These are phyloP conservation scores for Spheniscus mendiculus DNA, from an alignment of 2,113 vertebrate genomes.

Conservation along the genomic window DNA sequence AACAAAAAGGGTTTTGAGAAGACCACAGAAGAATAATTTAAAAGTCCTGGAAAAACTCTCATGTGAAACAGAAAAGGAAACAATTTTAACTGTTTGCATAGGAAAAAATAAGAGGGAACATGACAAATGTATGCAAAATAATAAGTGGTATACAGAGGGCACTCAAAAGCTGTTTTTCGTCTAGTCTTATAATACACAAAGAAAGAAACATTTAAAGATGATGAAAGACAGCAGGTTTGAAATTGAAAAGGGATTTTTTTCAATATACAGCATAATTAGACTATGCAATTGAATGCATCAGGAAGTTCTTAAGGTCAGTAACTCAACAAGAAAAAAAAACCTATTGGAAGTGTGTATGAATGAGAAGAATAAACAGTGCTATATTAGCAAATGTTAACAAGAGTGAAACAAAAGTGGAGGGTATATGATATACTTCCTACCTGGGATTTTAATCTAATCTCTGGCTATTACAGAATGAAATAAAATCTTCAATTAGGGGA, in stretches of 20 bases:
- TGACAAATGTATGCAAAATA: neutral
- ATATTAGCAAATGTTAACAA: neutral
- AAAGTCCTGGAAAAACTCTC: neutral
- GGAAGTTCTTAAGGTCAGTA: neutral
- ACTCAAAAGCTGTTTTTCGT: neutral
- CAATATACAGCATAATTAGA: neutral
- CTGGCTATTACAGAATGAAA: neutral
- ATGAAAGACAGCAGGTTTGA: neutral
- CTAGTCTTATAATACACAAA: neutral
- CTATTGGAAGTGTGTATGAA: neutral
- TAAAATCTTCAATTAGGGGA: neutral
- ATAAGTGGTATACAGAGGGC: neutral
- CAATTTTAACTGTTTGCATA: neutral
- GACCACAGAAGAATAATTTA: neutral
- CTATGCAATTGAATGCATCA: neutral
- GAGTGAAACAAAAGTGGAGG: neutral
- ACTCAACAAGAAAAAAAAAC: neutral
- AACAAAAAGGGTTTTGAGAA: neutral
- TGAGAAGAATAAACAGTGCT: neutral
- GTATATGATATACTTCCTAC: neutral
- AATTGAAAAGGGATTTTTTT: neutral
- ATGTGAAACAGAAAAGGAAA: neutral
- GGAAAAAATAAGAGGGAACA: neutral
- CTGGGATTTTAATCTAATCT: neutral
- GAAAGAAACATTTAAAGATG: neutral